phyloP scores from a whole-genome alignment of 2,888 invertebrate genomes.

The Pyrocoelia pectoralis region DNA sequence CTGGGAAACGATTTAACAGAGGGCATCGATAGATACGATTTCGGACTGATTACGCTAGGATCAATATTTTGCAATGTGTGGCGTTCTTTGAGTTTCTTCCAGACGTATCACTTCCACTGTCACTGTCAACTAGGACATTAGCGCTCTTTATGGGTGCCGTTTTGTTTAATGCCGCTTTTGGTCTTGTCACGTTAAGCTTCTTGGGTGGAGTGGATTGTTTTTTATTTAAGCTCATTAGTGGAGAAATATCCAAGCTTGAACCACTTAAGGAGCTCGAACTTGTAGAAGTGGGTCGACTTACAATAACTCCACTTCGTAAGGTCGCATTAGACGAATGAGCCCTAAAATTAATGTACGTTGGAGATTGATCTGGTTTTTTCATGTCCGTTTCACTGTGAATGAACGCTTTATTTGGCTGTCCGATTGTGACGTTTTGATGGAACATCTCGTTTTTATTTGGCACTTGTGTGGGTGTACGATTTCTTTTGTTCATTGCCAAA shows the following conservation, averaged over 20 bases:
- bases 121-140: slow-evolving; percentile 41
- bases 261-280: slow-evolving; percentile 45
- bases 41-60: slow-evolving; percentile 63
- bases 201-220: slow-evolving; percentile 46
- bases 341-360: slow-evolving; percentile 57
- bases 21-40: slow-evolving; percentile 86
- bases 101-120: slow-evolving; percentile 49
- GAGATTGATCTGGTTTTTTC: slow-evolving; percentile 46
- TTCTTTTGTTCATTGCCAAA: slow-evolving; percentile 62
- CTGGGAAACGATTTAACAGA: slow-evolving; percentile 86
- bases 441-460: slow-evolving; percentile 54
- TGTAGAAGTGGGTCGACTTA: slow-evolving; percentile 48
- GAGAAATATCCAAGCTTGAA: slow-evolving; percentile 55
- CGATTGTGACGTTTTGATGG: slow-evolving; percentile 47
- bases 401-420: slow-evolving; percentile 53
- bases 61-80: slow-evolving; percentile 47
- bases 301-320: slow-evolving; percentile 43
- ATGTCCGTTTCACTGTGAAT: slow-evolving; percentile 58
- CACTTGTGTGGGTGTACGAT: slow-evolving; percentile 47
- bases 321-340: slow-evolving; percentile 49
- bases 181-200: slow-evolving; percentile 49
- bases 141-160: slow-evolving; percentile 50
- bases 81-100: slow-evolving; percentile 51
- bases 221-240: slow-evolving; percentile 51
- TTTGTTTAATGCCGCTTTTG: slow-evolving; percentile 55